Conservation (phyloP, 2,888 invertebrate species). For the Pyrochroa serraticornis region DNA sequence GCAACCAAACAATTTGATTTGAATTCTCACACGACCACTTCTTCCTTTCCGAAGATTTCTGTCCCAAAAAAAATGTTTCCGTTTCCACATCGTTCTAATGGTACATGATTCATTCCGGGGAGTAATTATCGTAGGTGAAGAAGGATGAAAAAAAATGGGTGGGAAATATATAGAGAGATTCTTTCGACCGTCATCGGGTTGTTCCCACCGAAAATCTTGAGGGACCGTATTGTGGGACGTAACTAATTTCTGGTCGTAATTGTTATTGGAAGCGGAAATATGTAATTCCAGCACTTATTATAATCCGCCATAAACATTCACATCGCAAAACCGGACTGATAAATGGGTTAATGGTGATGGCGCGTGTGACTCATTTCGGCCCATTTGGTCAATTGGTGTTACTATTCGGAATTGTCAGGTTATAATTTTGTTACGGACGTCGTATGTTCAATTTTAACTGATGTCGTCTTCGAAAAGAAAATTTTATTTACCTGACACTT, state of each 20-base stretch:
- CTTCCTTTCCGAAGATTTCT: too few species aligned
- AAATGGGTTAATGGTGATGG: slow-evolving; percentile 27
- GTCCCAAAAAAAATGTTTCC: too few species aligned
- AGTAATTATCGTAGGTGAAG: too few species aligned
- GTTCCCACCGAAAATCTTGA: not conserved
- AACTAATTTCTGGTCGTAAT: not conserved
- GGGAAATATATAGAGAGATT: not conserved
- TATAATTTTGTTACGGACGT: slow-evolving; percentile 1
- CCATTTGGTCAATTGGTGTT: slow-evolving; percentile 23
- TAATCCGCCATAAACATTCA: slow-evolving; percentile 27
- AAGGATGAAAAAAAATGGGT: too few species aligned
- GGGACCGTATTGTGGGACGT: too few species aligned
- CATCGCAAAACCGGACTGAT: slow-evolving; percentile 27
- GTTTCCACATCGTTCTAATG: too few species aligned
- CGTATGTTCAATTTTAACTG: not conserved
- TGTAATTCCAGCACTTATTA: slow-evolving; percentile 27
- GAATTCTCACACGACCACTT: too few species aligned
- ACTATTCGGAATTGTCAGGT: slow-evolving; percentile 23
- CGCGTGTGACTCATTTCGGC: slow-evolving; percentile 24
- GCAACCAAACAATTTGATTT: not conserved
- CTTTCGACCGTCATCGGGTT: not conserved
- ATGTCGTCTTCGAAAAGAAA: too few species aligned
- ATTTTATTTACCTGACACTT: too few species aligned
- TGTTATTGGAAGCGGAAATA: slow-evolving; percentile 25
- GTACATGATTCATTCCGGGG: too few species aligned